Percentiles rank a stretch among this genome's conserved stretches.
Evolutionary conservation across 2,888 invertebrate species (phyloP).

Genomic region (Onthophagus sagittarius): DNA sequence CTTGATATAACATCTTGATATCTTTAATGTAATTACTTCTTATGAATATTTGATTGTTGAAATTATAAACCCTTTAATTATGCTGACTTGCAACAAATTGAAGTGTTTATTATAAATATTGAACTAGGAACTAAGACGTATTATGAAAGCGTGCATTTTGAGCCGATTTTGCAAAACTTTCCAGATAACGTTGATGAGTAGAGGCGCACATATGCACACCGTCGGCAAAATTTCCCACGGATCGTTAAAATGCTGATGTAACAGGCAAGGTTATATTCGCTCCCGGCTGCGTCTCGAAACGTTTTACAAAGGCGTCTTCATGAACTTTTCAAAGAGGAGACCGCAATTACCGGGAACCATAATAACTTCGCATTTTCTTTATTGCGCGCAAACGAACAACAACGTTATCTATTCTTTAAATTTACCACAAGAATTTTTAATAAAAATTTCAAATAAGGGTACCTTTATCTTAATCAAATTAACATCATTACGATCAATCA

Average conservation of each 20-base stretch:
- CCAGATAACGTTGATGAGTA: neutral
- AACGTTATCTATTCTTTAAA: no score
- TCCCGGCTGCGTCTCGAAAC: neutral
- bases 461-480: no score
- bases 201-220: neutral
- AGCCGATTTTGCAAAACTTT: neutral
- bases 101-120: neutral
- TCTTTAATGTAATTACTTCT: no score
- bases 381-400: no score
- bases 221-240: neutral
- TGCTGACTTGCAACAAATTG: no score
- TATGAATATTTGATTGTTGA: no score
- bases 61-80: no score
- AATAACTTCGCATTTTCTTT: neutral
- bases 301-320: neutral
- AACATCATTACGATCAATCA: no score
- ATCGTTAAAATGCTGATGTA: neutral
- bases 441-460: neutral
- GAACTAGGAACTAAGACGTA: neutral
- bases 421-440: neutral
- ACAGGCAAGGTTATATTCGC: neutral
- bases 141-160: neutral
- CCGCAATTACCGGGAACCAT: neutral
- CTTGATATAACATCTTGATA: no score
- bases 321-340: neutral